Conservation (phyloP, 1,140 invertebrate genomes). For the Chymomyza costata region DNA sequence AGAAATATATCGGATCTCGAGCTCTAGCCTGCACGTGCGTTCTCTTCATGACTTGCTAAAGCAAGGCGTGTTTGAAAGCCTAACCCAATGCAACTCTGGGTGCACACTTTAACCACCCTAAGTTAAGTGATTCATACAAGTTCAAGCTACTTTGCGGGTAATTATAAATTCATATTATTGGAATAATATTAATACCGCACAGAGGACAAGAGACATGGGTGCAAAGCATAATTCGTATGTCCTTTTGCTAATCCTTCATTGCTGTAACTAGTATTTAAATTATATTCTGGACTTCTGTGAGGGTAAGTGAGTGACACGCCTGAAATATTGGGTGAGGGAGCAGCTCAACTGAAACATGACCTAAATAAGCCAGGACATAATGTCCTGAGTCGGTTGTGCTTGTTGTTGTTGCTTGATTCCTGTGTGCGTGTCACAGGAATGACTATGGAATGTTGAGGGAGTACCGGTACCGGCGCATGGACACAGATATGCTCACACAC, state of each 20-base stretch:
- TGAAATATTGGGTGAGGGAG: too few relatives aligned
- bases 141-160: background rate
- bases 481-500: background rate
- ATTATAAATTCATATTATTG: slow-evolving; percentile 2
- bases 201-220: background rate
- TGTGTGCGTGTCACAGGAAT: slow-evolving; percentile 19
- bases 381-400: slow-evolving; percentile 1
- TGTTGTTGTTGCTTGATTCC: too few relatives aligned
- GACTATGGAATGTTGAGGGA: background rate
- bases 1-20: background rate
- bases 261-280: background rate
- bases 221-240: slow-evolving; percentile 7
- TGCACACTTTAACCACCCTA: too few relatives aligned
- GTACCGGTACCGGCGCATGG: background rate
- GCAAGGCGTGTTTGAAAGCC: too few relatives aligned
- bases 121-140: too few relatives aligned
- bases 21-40: slow-evolving; percentile 24
- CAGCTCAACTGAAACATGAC: slow-evolving; percentile 29
- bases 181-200: too few relatives aligned
- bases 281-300: slow-evolving; percentile 10
- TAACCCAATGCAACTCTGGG: too few relatives aligned
- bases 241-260: slow-evolving; percentile 25
- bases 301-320: slow-evolving; percentile 26
- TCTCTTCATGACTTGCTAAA: slow-evolving; percentile 15
- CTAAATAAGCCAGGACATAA: slow-evolving; percentile 36